These are phyloP conservation scores for Notolepis coatsorum DNA, from an alignment of 2,797 vertebrate genomes.

Conservation along the genomic window DNA sequence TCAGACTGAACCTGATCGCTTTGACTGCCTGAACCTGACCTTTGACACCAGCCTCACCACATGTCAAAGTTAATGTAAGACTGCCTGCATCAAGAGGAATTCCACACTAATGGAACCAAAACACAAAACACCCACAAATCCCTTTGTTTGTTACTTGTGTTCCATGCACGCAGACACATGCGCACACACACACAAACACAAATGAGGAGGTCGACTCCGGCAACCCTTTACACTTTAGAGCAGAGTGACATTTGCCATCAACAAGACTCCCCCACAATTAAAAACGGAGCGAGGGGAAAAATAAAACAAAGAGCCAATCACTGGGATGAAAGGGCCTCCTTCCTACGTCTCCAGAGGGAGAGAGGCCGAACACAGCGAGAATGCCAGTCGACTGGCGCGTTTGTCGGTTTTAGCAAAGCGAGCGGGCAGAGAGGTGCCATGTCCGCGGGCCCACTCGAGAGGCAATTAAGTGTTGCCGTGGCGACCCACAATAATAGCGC, in stretches of 20 bases:
- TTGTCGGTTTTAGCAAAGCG: slow-evolving; percentile 44
- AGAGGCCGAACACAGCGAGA: slow-evolving; percentile 33
- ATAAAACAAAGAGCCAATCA: slow-evolving; percentile 40
- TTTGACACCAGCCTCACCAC: slow-evolving; percentile 58
- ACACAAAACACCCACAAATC: slow-evolving; percentile 31
- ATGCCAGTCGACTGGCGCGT: slow-evolving; percentile 46
- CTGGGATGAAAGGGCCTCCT: slow-evolving; percentile 13
- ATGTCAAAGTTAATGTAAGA: slow-evolving; percentile 62
- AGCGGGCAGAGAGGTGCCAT: slow-evolving; percentile 68
- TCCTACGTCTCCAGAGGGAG: slow-evolving; percentile 20
- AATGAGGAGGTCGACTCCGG: slow-evolving; percentile 1
- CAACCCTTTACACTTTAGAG: slow-evolving; percentile 14
- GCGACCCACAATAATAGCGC: slow-evolving; percentile 69
- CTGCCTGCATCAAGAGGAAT: slow-evolving; percentile 61
- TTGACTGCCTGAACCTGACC: slow-evolving; percentile 55
- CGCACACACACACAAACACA: slow-evolving; percentile 13
- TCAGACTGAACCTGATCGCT: slow-evolving; percentile 56
- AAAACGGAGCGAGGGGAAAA: slow-evolving; percentile 35
- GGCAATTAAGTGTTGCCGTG: slow-evolving; percentile 79
- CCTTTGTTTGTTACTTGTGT: slow-evolving; percentile 33
- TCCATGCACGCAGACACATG: slow-evolving; percentile 13
- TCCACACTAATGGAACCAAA: slow-evolving; percentile 62
- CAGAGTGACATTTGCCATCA: slow-evolving; percentile 40
- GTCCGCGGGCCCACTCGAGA: slow-evolving; percentile 66
- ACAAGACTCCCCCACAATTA: slow-evolving; percentile 42